phyloP scores from a whole-genome alignment of 2,888 invertebrate species.

The Eupithecia inturbata region DNA sequence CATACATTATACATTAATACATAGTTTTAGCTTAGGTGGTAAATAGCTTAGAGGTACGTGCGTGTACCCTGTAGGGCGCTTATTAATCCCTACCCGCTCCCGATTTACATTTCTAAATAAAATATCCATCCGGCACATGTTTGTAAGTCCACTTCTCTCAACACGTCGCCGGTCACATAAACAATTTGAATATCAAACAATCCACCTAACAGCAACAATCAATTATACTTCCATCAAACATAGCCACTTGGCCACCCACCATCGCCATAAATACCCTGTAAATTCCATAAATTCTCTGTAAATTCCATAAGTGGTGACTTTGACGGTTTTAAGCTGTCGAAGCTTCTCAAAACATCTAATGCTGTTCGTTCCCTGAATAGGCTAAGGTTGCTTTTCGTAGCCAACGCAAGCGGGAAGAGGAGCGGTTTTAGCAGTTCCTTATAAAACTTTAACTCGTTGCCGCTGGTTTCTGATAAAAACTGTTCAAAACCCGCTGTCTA shows the following conservation, averaged over 20 bases:
- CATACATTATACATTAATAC: too few relatives aligned
- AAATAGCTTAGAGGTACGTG: too few relatives aligned
- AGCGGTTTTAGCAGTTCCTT: neutral
- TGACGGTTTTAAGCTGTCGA: neutral
- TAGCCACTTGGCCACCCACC: constrained; percentile 13
- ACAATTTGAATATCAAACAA: constrained; percentile 24
- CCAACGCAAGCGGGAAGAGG: neutral
- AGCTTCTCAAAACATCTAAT: neutral
- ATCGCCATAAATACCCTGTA: neutral
- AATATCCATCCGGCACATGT: neutral
- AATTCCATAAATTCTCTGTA: neutral
- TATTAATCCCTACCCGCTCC: too few relatives aligned
- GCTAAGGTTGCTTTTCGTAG: neutral
- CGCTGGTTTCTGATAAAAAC: too few relatives aligned
- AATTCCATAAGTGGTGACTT: neutral
- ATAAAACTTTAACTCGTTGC: too few relatives aligned
- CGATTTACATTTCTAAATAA: neutral
- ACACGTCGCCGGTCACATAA: constrained; percentile 12
- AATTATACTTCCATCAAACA: constrained; percentile 20
- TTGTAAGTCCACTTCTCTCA: neutral
- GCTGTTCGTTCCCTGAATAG: neutral
- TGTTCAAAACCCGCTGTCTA: too few relatives aligned
- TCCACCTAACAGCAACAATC: constrained; percentile 10
- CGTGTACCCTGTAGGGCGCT: too few relatives aligned
- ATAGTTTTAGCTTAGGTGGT: too few relatives aligned